Evolutionary conservation across 2,888 invertebrate species (phyloP).

Genomic region (Drosophila affinis): DNA sequence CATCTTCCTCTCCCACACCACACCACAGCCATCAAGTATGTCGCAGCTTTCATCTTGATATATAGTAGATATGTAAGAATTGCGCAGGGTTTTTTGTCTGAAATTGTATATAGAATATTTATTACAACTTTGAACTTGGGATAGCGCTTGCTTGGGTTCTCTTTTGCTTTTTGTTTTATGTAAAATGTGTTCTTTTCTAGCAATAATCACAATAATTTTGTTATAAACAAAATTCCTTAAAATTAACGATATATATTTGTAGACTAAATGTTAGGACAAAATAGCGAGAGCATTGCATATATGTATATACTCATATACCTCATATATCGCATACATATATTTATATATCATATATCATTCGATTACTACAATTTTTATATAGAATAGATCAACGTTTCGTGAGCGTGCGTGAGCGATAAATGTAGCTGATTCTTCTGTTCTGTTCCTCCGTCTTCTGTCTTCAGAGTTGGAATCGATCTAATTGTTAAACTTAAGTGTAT

Average conservation of each 20-base stretch:
- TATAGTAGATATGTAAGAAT: not conserved
- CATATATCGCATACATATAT: slow-evolving; percentile 27
- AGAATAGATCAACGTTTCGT: slow-evolving; percentile 61
- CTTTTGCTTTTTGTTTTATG: slow-evolving; percentile 61
- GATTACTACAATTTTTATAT: slow-evolving; percentile 56
- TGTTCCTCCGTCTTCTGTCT: slow-evolving; percentile 3
- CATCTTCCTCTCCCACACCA: not conserved
- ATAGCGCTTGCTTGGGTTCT: slow-evolving; percentile 58
- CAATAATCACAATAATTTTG: slow-evolving; percentile 82
- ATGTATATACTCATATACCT: slow-evolving; percentile 26
- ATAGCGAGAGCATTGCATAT: slow-evolving; percentile 69
- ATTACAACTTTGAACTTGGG: slow-evolving; percentile 73
- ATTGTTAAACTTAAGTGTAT: slow-evolving; percentile 65
- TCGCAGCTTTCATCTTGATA: not conserved
- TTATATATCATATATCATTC: slow-evolving; percentile 43
- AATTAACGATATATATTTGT: slow-evolving; percentile 71
- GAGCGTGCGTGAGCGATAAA: slow-evolving; percentile 53
- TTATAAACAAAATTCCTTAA: slow-evolving; percentile 81
- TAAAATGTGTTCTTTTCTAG: slow-evolving; percentile 80
- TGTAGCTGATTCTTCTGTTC: slow-evolving; percentile 15
- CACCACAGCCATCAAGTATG: not conserved
- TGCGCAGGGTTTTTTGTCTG: not conserved
- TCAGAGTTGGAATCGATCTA: slow-evolving; percentile 34
- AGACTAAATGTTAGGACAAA: slow-evolving; percentile 74
- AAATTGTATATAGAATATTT: slow-evolving; percentile 54